Evolutionary conservation across 2,888 invertebrate genomes (phyloP).

Genomic region (Pantelozetes paolii): DNA sequence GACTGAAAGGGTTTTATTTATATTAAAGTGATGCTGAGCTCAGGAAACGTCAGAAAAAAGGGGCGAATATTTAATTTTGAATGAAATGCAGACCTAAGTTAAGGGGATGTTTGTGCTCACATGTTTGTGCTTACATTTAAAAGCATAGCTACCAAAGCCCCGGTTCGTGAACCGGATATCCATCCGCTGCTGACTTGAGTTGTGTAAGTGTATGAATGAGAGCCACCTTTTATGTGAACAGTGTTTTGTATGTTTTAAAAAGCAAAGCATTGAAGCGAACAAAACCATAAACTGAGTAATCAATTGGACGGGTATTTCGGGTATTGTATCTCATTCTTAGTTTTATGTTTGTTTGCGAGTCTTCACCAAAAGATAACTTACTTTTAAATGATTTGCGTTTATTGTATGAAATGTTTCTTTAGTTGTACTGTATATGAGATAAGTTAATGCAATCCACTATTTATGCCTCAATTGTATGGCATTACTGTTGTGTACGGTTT

Average conservation of each 20-base stretch:
- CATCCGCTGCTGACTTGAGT: conserved; percentile 25
- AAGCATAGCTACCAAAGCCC: conserved; percentile 6
- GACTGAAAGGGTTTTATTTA: neutral
- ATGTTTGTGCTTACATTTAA: conserved; percentile 27
- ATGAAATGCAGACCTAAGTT: neutral
- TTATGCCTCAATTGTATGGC: conserved; percentile 29
- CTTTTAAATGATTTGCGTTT: conserved; percentile 33
- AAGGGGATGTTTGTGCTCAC: too few relatives aligned
- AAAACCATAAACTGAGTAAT: neutral
- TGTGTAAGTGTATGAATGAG: neutral
- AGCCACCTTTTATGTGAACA: conserved; percentile 29
- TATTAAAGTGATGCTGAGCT: neutral
- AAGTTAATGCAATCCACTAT: conserved; percentile 25
- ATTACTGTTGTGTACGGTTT: conserved; percentile 8
- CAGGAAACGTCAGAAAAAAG: neutral
- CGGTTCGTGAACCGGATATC: conserved; percentile 28
- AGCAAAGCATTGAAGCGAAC: conserved; percentile 19
- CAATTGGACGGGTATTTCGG: conserved; percentile 1
- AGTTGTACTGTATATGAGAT: conserved; percentile 23
- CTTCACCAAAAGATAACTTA: conserved; percentile 8
- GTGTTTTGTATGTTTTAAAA: conserved; percentile 24
- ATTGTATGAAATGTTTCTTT: conserved; percentile 27
- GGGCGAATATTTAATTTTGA: conserved; percentile 8
- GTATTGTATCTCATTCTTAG: neutral
- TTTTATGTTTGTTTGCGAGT: neutral